Evolutionary conservation across 2,888 invertebrate species (phyloP), one percentile per base, ranked within the genome.

Genomic region (Ormyrus pomaceus): DNA sequence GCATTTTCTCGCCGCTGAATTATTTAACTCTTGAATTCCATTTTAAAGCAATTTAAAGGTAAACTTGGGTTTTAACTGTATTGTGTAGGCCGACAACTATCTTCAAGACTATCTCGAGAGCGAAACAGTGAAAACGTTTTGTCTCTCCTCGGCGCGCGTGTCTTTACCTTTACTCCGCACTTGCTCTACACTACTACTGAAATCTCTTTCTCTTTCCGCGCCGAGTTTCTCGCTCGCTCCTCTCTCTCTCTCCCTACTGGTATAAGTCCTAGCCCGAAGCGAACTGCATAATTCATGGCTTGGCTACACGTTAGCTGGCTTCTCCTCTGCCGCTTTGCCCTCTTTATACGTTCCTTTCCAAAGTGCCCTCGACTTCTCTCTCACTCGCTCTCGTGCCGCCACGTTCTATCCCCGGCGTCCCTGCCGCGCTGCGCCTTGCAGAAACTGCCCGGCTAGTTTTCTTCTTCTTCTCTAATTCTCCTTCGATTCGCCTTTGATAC

Each of bases 251-350:
- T 83, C 82, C 81, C 82, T 77, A 73, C 82, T 81, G 85, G 66
- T 81, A 74, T 74, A 78, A 87, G 86, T 86, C 84, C 84, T 86
- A 85, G 87, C 88, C 89, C 85, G 86, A 85, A 88, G 89, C 87
- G 84, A 87, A 87, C 89, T 89, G 89, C 89, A 89, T 89, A 89
- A 89, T 89, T 89, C 89, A 89, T 89, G 87, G 88, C 85, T 85
- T 85, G 84, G 84, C 87, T 81, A 50, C 70, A 68, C 68, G 46
- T 34, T 34, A 19, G 81, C 82, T 80, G 83, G 84, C 87, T 66
- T 72, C 70, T 69, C 51, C 62, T 79, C 83, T 77, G 84, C 85
- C 83, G 85, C 87, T 70, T 72, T 71, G 76, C 79, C 80, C 78
- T 82, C 81, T 82, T 76, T 76, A 59, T 77, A 62, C 77, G 80